These are phyloP conservation scores for Dendrocincla tyrannina DNA, from an alignment of 2,797 vertebrate species.

Conservation along the genomic window DNA sequence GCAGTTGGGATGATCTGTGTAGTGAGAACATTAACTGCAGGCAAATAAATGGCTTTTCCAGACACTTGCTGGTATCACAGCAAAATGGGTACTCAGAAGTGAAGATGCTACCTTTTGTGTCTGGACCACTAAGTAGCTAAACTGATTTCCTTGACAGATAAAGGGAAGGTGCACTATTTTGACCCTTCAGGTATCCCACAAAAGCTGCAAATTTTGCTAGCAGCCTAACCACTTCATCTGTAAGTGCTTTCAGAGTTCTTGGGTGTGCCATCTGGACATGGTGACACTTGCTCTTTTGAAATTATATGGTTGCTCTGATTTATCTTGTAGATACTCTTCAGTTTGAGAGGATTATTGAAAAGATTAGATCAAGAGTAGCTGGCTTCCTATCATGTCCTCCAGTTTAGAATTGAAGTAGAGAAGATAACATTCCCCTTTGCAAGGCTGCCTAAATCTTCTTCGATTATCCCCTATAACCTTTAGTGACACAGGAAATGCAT, in stretches of 20 bases:
- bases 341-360: neutral
- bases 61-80: neutral
- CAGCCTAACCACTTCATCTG: neutral
- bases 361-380: neutral
- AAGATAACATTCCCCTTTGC: neutral
- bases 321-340: neutral
- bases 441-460: neutral
- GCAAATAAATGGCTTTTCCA: neutral
- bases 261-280: neutral
- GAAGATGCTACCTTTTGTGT: neutral
- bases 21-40: neutral
- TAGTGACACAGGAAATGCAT: neutral
- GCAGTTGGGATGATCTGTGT: neutral
- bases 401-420: neutral
- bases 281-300: neutral
- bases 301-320: neutral
- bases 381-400: neutral
- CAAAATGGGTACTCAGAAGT: neutral
- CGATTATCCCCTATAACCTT: neutral
- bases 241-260: neutral
- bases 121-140: neutral
- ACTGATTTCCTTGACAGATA: neutral
- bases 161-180: neutral
- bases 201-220: neutral
- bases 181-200: neutral